phyloP scores from a whole-genome alignment of 2,888 invertebrate genomes.

The Fragum sueziense region DNA sequence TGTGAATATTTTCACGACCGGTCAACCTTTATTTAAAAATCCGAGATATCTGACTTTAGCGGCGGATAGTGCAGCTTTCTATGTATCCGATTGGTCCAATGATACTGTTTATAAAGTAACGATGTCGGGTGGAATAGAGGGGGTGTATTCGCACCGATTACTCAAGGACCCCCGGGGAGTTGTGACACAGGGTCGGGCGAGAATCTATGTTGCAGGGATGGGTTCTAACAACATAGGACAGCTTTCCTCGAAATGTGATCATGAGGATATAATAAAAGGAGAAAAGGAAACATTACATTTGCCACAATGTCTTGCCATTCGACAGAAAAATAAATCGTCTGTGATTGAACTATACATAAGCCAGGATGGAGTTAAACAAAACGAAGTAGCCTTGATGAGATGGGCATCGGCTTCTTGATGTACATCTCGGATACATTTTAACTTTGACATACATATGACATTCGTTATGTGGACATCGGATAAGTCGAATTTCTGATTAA shows the following conservation, averaged over 20 bases:
- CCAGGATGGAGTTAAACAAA: conserved; percentile 3
- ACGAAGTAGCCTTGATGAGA: background rate
- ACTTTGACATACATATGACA: too few relatives aligned
- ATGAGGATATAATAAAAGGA: background rate
- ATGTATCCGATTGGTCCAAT: conserved; percentile 8
- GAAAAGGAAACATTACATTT: background rate
- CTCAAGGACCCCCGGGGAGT: conserved; percentile 5
- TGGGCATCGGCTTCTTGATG: background rate
- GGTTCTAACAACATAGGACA: conserved; percentile 2
- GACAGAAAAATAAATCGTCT: background rate
- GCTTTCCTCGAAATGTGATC: background rate
- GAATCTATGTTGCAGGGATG: background rate
- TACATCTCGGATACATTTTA: too few relatives aligned
- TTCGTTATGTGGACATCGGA: too few relatives aligned
- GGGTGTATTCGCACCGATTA: background rate
- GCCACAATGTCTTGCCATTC: background rate
- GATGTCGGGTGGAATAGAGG: conserved; percentile 12
- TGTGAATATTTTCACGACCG: background rate
- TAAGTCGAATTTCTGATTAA: too few relatives aligned
- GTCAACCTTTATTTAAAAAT: conserved; percentile 9
- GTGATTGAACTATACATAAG: background rate
- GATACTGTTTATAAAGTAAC: conserved; percentile 1
- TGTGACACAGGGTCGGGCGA: background rate
- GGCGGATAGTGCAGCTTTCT: conserved; percentile 3
- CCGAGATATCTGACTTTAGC: background rate